These are phyloP conservation scores for Larimichthys crocea DNA, from an alignment of 2,113 vertebrate genomes.

Conservation along the genomic window DNA sequence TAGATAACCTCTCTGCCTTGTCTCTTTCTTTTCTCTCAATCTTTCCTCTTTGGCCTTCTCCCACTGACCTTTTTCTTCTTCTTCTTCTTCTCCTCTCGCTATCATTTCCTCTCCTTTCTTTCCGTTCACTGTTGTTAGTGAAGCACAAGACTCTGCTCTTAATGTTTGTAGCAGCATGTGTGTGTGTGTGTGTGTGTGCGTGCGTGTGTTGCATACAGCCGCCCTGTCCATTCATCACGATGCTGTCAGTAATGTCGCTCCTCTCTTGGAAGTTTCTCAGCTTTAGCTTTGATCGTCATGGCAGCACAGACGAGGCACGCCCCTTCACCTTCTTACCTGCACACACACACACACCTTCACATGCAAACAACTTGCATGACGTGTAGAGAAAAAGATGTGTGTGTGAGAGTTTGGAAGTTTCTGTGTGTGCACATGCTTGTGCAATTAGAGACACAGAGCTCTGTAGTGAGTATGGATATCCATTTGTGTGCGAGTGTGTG, in stretches of 20 bases:
- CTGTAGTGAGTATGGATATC: not conserved
- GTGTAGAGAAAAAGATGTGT: slow-evolving; percentile 15
- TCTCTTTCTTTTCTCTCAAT: slow-evolving; percentile 28
- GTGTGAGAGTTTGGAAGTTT: not conserved
- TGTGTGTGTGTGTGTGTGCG: slow-evolving; percentile 26
- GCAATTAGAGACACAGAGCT: slow-evolving; percentile 20
- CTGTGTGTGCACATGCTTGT: slow-evolving; percentile 22
- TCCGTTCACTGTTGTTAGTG: slow-evolving; percentile 39
- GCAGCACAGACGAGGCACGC: slow-evolving; percentile 56
- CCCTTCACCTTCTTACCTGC: slow-evolving; percentile 47
- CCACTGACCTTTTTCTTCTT: slow-evolving; percentile 29
- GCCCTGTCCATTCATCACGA: slow-evolving; percentile 60
- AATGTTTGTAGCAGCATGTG: slow-evolving; percentile 9
- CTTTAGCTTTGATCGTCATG: slow-evolving; percentile 63
- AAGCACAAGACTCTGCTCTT: slow-evolving; percentile 29
- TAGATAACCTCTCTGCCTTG: slow-evolving; percentile 59
- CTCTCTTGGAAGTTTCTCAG: slow-evolving; percentile 56
- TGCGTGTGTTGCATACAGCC: slow-evolving; percentile 30
- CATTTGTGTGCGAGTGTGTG: not conserved
- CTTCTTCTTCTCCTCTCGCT: not conserved
- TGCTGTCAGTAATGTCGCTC: slow-evolving; percentile 50
- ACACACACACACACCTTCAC: slow-evolving; percentile 45
- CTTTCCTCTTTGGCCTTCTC: slow-evolving; percentile 29
- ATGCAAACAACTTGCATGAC: slow-evolving; percentile 30
- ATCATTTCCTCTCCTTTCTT: slow-evolving; percentile 20